Evolutionary conservation across 2,113 vertebrate genomes (phyloP), one percentile per base, ranked within the genome.

Genomic region (Ovibos moschatus): DNA sequence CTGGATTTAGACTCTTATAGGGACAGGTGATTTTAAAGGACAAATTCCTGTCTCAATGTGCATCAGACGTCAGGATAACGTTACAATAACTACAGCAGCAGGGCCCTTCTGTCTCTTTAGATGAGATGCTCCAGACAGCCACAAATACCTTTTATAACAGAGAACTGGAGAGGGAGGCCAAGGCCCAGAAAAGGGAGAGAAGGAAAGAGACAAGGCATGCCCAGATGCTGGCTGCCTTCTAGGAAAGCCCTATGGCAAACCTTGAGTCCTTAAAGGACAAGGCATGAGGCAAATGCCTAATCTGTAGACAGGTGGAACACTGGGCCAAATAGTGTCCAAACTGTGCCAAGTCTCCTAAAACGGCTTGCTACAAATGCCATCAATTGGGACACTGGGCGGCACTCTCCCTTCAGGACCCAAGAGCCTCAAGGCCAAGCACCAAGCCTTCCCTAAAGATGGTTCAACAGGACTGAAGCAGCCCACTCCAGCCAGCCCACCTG

Each of bases 181-280:
- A 21, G 33, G 64, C 17, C n/a, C n/a, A 21, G 17, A n/a, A 71
- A 71, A 71, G n/a, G n/a, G 64, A 21, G n/a, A 36, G n/a, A 36
- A 71, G 8, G 64, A 36, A 11, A 71, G 64, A 71, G n/a, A 71
- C 4, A 36, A 71, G n/a, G 2, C n/a, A 71, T 71, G 17, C 64
- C 17, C 9, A 36, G 64, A 21, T 36, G n/a, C n/a, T 36, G n/a
- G n/a, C 64, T 0, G 0, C 17, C 9, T n/a, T 71, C 8, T 11
- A 71, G 64, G 64, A 11, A 71, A 21, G 2, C n/a, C 9, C 2
- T 71, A 21, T 21, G 17, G 17, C 8, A 67, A 67, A 21, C 17
- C 17, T 9, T 0, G 2, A 71, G 17, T 19, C n/a, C 64, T 36
- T 33, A 11, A 36, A 36, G 17, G 64, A 71, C n/a, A 71, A 71